Conservation (phyloP, 2,888 invertebrate genomes). For the Monopis laevigella region DNA sequence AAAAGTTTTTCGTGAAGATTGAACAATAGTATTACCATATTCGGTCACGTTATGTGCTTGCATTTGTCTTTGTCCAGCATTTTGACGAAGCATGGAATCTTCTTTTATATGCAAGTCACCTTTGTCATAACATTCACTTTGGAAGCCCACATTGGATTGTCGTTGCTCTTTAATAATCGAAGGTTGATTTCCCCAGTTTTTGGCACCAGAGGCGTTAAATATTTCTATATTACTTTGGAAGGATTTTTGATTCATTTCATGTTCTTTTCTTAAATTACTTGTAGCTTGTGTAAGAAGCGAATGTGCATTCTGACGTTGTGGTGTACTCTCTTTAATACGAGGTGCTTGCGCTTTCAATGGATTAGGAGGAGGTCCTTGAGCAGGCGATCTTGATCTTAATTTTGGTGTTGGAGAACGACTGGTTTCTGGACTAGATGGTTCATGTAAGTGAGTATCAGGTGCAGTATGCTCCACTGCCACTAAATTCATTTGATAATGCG, state of each 20-base stretch:
- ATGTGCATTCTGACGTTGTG: conserved; percentile 43
- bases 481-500: conserved; percentile 81
- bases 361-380: conserved; percentile 75
- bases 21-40: conserved; percentile 67
- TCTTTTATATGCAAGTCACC: conserved; percentile 44
- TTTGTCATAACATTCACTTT: conserved; percentile 54
- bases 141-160: conserved; percentile 54
- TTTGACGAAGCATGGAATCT: conserved; percentile 45
- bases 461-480: conserved; percentile 73
- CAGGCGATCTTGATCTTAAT: conserved; percentile 72
- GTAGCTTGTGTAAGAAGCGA: conserved; percentile 39
- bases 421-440: conserved; percentile 66
- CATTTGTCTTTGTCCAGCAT: conserved; percentile 50
- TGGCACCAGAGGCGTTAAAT: conserved; percentile 32
- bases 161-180: conserved; percentile 52
- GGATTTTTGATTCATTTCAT: conserved; percentile 51
- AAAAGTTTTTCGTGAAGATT: conserved; percentile 70
- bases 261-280: conserved; percentile 46
- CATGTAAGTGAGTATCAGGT: conserved; percentile 66
- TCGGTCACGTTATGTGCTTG: conserved; percentile 62
- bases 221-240: conserved; percentile 42
- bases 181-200: conserved; percentile 47
- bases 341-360: conserved; percentile 73
- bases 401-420: conserved; percentile 75
- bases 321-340: conserved; percentile 62